These are phyloP conservation scores for Agonopterix subpropinquella DNA, from an alignment of 2,888 invertebrate genomes.

Conservation along the genomic window DNA sequence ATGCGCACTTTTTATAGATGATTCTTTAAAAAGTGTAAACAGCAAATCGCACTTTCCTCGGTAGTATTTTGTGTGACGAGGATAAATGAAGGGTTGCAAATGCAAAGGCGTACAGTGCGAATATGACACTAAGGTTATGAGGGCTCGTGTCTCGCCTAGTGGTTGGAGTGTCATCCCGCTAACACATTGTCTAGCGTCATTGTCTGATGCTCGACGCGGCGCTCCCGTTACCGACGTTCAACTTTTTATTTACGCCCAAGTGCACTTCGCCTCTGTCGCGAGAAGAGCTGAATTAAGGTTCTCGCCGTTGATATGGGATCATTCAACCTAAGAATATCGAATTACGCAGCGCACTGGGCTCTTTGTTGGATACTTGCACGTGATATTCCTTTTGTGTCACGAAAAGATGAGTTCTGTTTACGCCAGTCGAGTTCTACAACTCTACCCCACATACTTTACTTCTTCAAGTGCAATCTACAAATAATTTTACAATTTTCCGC, in stretches of 20 bases:
- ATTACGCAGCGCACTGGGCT: constrained; percentile 67
- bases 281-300: constrained; percentile 71
- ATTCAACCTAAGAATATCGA: constrained; percentile 71
- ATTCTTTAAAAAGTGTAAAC: too few species aligned
- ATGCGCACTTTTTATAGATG: too few species aligned
- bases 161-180: constrained; percentile 60
- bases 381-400: constrained; percentile 57
- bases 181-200: constrained; percentile 70
- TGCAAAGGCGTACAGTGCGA: constrained; percentile 22
- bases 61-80: too few species aligned
- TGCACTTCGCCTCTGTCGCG: constrained; percentile 66
- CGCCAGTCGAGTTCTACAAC: constrained; percentile 10
- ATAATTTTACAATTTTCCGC: constrained; percentile 14
- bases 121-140: constrained; percentile 29
- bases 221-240: constrained; percentile 64
- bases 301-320: constrained; percentile 71
- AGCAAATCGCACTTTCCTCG: too few species aligned
- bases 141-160: constrained; percentile 45
- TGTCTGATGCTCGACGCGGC: constrained; percentile 36
- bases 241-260: constrained; percentile 74
- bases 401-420: constrained; percentile 16
- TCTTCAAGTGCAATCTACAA: constrained; percentile 18
- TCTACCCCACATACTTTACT: constrained; percentile 7
- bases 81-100: constrained; percentile 6
- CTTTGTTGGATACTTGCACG: constrained; percentile 70